Percentiles rank a stretch among this genome's conserved stretches.
Evolutionary conservation across 2,888 invertebrate genomes (phyloP).

Genomic region (Artemia sinica): DNA sequence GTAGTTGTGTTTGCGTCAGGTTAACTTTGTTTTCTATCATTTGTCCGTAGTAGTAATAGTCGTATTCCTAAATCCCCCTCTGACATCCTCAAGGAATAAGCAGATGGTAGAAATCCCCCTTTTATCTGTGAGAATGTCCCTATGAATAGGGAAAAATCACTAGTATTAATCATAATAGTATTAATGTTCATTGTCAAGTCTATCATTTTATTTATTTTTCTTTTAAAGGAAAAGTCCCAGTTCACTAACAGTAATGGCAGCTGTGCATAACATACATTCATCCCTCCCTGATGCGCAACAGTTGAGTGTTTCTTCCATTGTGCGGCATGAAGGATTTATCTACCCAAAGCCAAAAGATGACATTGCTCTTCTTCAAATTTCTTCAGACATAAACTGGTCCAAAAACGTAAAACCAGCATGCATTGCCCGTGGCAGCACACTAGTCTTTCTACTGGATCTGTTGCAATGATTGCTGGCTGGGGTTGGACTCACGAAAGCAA

Average conservation of each 20-base stretch:
- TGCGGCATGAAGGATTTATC: background rate
- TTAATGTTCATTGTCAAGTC: no score
- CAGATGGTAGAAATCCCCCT: no score
- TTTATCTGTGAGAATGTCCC: no score
- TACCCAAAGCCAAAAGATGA: slow-evolving; percentile 16
- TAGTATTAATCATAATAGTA: no score
- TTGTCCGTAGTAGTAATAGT: no score
- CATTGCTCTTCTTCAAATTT: slow-evolving; percentile 20
- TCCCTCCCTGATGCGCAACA: background rate
- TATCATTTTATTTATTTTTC: no score
- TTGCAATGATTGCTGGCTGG: slow-evolving; percentile 65
- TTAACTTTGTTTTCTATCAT: no score
- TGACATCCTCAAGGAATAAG: no score
- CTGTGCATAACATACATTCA: slow-evolving; percentile 1
- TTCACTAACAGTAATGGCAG: slow-evolving; percentile 7
- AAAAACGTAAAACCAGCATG: slow-evolving; percentile 58
- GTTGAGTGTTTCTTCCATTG: background rate
- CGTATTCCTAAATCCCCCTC: no score
- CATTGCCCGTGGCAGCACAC: slow-evolving; percentile 40
- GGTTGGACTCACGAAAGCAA: slow-evolving; percentile 59
- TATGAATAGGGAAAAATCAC: no score
- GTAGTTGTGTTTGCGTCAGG: no score
- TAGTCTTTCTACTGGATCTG: slow-evolving; percentile 38
- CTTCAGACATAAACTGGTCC: slow-evolving; percentile 45
- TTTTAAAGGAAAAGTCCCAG: background rate